phyloP scores from a whole-genome alignment of 2,888 invertebrate species.

The Phengaris arion region DNA sequence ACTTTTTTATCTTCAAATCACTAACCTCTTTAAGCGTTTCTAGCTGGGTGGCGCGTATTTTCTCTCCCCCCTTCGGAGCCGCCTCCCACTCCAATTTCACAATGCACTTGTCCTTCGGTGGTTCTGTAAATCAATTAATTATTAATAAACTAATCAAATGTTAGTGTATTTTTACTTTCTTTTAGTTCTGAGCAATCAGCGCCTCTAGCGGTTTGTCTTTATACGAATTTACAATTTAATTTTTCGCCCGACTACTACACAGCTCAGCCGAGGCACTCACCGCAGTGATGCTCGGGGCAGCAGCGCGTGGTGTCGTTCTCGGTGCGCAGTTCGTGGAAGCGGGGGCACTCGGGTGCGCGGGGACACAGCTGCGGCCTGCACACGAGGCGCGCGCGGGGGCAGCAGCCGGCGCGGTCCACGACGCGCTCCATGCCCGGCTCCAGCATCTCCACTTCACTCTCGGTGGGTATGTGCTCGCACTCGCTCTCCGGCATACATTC shows the following conservation, averaged over 20 bases:
- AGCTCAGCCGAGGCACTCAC: background rate
- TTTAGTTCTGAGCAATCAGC: no score
- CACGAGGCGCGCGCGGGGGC: constrained; percentile 79
- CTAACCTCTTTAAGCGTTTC: constrained; percentile 77
- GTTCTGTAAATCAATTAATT: constrained; percentile 56
- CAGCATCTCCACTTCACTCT: constrained; percentile 67
- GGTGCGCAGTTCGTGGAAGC: constrained; percentile 72
- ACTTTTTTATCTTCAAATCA: background rate
- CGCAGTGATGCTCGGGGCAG: constrained; percentile 24
- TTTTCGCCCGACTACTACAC: no score
- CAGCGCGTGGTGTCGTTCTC: constrained; percentile 71
- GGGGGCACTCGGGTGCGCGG: constrained; percentile 76
- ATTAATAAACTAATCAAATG: background rate
- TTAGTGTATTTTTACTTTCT: no score
- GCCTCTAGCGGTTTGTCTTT: no score
- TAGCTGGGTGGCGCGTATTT: constrained; percentile 62
- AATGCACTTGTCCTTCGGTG: constrained; percentile 83
- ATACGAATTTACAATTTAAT: background rate
- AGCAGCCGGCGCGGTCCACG: constrained; percentile 81
- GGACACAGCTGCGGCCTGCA: constrained; percentile 84
- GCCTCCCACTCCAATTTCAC: constrained; percentile 78
- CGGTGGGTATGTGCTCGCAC: constrained; percentile 76
- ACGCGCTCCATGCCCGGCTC: constrained; percentile 81
- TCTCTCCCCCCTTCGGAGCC: constrained; percentile 77
- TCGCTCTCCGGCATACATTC: constrained; percentile 87